Percentiles rank a stretch among this genome's conserved stretches.
Evolutionary conservation across 92 coral and sea anemone genomes (phyloP).

Genomic region (Actinostola sp.): DNA sequence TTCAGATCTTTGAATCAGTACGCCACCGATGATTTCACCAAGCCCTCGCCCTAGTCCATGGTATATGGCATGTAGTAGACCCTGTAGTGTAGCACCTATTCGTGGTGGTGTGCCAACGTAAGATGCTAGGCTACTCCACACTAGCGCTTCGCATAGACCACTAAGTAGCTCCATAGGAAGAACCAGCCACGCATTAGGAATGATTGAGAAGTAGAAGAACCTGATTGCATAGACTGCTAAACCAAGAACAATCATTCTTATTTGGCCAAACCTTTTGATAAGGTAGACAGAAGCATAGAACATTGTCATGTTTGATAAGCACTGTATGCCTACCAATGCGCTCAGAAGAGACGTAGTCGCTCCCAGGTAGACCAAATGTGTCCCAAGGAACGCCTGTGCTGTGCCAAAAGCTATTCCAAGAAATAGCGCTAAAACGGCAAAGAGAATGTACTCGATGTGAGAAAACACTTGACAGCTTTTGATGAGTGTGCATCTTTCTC

Average conservation of each 20-base stretch:
- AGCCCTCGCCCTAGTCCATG: slow-evolving; percentile 90
- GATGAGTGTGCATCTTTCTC: slow-evolving; percentile 68
- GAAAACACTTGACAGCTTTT: slow-evolving; percentile 71
- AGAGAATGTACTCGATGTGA: slow-evolving; percentile 72
- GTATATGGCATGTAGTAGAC: slow-evolving; percentile 85
- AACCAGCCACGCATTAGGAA: slow-evolving; percentile 88
- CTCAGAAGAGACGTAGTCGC: slow-evolving; percentile 87
- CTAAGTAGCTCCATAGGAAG: slow-evolving; percentile 77
- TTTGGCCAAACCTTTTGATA: slow-evolving; percentile 70
- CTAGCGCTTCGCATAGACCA: slow-evolving; percentile 81
- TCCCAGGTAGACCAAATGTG: slow-evolving; percentile 81
- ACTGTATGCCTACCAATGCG: slow-evolving; percentile 79
- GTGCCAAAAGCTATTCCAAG: slow-evolving; percentile 78
- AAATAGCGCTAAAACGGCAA: slow-evolving; percentile 72
- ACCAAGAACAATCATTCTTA: slow-evolving; percentile 73
- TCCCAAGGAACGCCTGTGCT: slow-evolving; percentile 73
- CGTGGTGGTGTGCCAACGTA: slow-evolving; percentile 95
- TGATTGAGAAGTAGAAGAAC: slow-evolving; percentile 87
- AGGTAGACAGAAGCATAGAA: slow-evolving; percentile 81
- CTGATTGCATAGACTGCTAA: slow-evolving; percentile 66
- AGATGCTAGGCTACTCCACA: slow-evolving; percentile 88
- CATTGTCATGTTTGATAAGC: slow-evolving; percentile 75
- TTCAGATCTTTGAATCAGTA: slow-evolving; percentile 61
- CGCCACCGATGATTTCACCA: slow-evolving; percentile 84
- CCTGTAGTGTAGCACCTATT: slow-evolving; percentile 97